A percentile compares a stretch with the other conserved stretches of the same genome.
Evolutionary conservation across 2,888 invertebrate species (phyloP).

Genomic region (Platycnemis pennipes): DNA sequence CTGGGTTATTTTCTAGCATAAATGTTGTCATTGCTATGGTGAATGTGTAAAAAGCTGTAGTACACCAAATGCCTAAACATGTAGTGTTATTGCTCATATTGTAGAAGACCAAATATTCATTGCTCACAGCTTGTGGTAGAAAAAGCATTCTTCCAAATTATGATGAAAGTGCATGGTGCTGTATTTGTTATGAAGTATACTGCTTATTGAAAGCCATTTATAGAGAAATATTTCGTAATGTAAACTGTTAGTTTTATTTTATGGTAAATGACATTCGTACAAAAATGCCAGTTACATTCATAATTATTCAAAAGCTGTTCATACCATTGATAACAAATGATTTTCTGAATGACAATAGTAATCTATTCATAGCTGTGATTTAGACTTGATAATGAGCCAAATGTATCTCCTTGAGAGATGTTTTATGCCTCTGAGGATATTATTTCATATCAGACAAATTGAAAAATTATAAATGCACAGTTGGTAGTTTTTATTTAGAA

Average conservation of each 20-base stretch:
- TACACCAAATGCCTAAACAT: conserved; percentile 11
- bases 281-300: neutral
- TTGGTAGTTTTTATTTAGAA: neutral
- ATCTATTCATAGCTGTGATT: conserved; percentile 31
- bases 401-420: neutral
- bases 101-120: conserved; percentile 28
- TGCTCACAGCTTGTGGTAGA: conserved; percentile 26
- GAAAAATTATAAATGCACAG: neutral
- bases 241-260: neutral
- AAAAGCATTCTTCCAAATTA: conserved; percentile 15
- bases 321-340: neutral
- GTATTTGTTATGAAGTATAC: conserved; percentile 12
- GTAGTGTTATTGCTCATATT: neutral
- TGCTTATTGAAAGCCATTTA: conserved; percentile 1
- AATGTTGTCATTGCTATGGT: neutral
- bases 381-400: conserved; percentile 28
- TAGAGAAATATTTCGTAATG: conserved; percentile 15
- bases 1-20: neutral
- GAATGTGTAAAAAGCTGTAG: neutral
- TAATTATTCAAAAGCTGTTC: neutral
- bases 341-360: conserved; percentile 36
- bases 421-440: neutral
- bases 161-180: conserved; percentile 6
- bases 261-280: neutral
- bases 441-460: conserved; percentile 4